Evolutionary conservation across 2,113 vertebrate genomes (phyloP), one percentile per base, ranked within the genome.

Genomic region (Poeciliopsis occidentalis): DNA sequence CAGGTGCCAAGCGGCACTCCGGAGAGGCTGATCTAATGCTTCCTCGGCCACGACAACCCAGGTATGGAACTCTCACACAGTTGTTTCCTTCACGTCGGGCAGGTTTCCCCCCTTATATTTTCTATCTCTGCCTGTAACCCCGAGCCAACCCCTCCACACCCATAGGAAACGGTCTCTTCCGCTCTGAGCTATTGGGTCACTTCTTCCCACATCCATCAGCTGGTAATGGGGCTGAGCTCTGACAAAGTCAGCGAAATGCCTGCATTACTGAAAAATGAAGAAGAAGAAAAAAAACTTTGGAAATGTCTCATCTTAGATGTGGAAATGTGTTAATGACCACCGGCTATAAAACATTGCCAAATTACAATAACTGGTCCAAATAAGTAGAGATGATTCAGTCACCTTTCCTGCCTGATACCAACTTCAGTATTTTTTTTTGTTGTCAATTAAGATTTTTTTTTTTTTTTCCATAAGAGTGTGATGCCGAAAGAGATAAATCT

Each of bases 121-220:
- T 84, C 67, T 86, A 82, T 88, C 86, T 83, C 67, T 82, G 64
- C 54, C 68, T 65, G 60, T 32, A 57, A 27, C 63, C 71, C 64
- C 69, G 32, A 41, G 64, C 29, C 63, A 64, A 60, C 60, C 64
- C 44, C 75, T 57, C 41, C 70, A 80, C 70, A 80, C 78, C 87
- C 87, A 83, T 84, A 88, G 91, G 92, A 94, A 94, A 89, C 81
- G 64, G 79, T 84, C 85, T 76, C 80, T 93, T 89, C 87, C 87
- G 82, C 83, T 89, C 80, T 34, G 82, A 85, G 87, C 84, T 84
- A 76, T 66, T 80, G 85, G 91, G 90, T 89, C 92, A 91, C 89
- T 90, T 90, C 86, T 90, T 85, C 88, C 85, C 85, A 91, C 92
- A 94, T 94, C 90, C 86, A 93, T 93, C 92, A 93, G 89, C 88